Percentiles rank a stretch among this genome's conserved stretches.
phyloP scores from a whole-genome alignment of 2,113 vertebrate species.

The Hippoglossus stenolepis region DNA sequence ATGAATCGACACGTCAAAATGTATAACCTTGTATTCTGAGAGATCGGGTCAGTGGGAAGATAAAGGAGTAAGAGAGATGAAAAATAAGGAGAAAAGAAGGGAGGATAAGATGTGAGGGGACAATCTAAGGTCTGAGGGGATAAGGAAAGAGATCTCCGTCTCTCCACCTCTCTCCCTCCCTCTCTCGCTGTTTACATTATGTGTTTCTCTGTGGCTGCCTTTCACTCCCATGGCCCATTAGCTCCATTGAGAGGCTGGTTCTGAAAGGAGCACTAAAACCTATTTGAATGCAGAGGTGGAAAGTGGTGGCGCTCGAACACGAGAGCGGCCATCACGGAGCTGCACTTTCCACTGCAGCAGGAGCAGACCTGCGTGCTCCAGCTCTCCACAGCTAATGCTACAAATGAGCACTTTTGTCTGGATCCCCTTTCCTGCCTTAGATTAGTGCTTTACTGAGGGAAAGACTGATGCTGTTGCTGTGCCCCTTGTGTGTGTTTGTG shows the following conservation, averaged over 20 bases:
- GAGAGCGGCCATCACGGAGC: slow-evolving; percentile 40
- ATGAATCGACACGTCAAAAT: neutral
- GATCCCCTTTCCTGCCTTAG: slow-evolving; percentile 6
- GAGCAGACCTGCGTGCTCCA: slow-evolving; percentile 15
- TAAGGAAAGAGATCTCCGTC: neutral
- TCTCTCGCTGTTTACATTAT: slow-evolving; percentile 19
- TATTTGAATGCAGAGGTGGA: slow-evolving; percentile 48
- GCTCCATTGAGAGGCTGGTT: slow-evolving; percentile 47
- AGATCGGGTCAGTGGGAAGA: neutral
- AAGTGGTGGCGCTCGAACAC: slow-evolving; percentile 26
- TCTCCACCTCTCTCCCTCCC: slow-evolving; percentile 14
- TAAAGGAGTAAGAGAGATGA: neutral
- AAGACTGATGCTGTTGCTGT: slow-evolving; percentile 11
- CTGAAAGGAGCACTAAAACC: slow-evolving; percentile 40
- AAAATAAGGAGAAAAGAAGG: slow-evolving; percentile 4
- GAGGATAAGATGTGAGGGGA: slow-evolving; percentile 3
- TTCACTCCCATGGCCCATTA: slow-evolving; percentile 45
- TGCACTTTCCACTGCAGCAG: slow-evolving; percentile 32
- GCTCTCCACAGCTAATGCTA: slow-evolving; percentile 26
- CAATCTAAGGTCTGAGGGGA: slow-evolving; percentile 1
- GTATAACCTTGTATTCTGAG: neutral
- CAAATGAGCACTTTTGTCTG: slow-evolving; percentile 21
- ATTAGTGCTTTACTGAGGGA: neutral
- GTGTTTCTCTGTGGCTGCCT: slow-evolving; percentile 21
- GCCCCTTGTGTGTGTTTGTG: neutral